Evolutionary conservation across 2,888 invertebrate genomes (phyloP), one percentile per base, ranked within the genome.

Genomic region (Megalurothrips usitatus): DNA sequence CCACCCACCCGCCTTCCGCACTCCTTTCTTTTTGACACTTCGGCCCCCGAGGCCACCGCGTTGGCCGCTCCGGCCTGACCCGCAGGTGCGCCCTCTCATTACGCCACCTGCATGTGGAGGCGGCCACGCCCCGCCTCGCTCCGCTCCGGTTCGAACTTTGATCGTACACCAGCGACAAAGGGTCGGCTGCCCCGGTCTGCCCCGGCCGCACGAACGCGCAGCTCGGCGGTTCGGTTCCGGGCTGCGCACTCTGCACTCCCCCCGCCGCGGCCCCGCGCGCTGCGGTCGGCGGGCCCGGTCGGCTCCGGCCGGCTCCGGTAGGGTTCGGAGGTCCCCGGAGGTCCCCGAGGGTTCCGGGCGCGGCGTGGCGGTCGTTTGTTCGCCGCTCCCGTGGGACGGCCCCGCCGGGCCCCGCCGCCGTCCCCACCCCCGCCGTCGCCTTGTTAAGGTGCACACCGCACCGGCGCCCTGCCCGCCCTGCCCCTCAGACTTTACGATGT

Each of bases 401-500:
- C 19, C 58, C 34, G 34, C 34, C 34, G 34, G 3, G 34, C 34
- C 34, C 34, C 58, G 19, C 17, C 58, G 19, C 1, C 58, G 58
- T 43, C 52, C 52, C 52, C 52, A 52, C 52, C 52, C 19, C 52
- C 68, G 26, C 68, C 68, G 26, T 26, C 68, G 68, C 26, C 68
- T 75, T 75, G 68, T 75, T 75, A 75, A 75, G 68, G 23, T 75
- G 68, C 23, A 26, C 23, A n/a, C 68, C 68, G 68, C 68, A 11
- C 68, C 68, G n/a, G 23, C 68, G 11, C 68, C 68, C n/a, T 23
- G 68, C n/a, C 68, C 14, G 68, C 68, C 58, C 58, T 58, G 58
- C 58, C 68, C 19, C 26, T 75, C 68, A 23, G 68, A 75, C 68
- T 75, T 75, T 75, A 75, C 68, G 68, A 75, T 26, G 68, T 26